These are phyloP conservation scores for Myoxocephalus aenaeus DNA, from an alignment of 2,797 vertebrate species.

Conservation along the genomic window DNA sequence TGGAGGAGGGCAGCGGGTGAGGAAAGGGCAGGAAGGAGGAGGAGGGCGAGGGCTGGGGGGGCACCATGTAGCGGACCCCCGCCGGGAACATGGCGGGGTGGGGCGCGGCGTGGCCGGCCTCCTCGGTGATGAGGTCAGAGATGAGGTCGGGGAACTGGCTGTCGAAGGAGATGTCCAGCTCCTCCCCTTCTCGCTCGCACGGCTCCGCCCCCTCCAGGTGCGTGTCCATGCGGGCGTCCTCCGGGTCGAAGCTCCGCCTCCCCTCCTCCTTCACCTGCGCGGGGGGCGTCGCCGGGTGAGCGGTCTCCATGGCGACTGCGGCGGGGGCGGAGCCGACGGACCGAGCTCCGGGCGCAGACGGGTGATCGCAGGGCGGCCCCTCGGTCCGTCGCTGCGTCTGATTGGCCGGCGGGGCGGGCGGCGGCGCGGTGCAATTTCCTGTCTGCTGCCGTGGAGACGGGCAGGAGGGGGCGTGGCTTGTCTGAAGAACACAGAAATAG, in stretches of 20 bases:
- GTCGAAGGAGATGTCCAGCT: slow-evolving; percentile 87
- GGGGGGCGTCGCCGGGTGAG: neutral
- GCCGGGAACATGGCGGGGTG: slow-evolving; percentile 40
- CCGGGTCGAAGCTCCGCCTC: slow-evolving; percentile 25
- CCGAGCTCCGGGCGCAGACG: slow-evolving; percentile 1
- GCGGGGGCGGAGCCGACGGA: too few relatives aligned
- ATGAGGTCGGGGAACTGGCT: slow-evolving; percentile 91
- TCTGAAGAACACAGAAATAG: slow-evolving; percentile 26
- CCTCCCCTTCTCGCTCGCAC: slow-evolving; percentile 58
- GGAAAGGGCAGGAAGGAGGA: slow-evolving; percentile 77
- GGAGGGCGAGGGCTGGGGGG: slow-evolving; percentile 75
- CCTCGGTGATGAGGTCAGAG: slow-evolving; percentile 86
- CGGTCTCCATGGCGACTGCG: slow-evolving; percentile 31
- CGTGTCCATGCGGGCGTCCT: slow-evolving; percentile 81
- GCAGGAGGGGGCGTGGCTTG: slow-evolving; percentile 35
- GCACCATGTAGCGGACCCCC: slow-evolving; percentile 79
- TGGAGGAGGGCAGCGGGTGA: slow-evolving; percentile 62
- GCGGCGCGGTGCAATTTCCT: slow-evolving; percentile 17
- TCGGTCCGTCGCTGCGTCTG: slow-evolving; percentile 22
- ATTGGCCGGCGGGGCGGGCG: slow-evolving; percentile 37
- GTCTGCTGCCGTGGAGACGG: slow-evolving; percentile 48
- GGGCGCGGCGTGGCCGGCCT: neutral
- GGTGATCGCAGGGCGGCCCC: neutral
- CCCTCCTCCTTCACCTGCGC: slow-evolving; percentile 74
- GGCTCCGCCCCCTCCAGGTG: slow-evolving; percentile 55